Evolutionary conservation across 1,140 invertebrate genomes (phyloP), one percentile per base, ranked within the genome.

Genomic region (Hermetia illucens): DNA sequence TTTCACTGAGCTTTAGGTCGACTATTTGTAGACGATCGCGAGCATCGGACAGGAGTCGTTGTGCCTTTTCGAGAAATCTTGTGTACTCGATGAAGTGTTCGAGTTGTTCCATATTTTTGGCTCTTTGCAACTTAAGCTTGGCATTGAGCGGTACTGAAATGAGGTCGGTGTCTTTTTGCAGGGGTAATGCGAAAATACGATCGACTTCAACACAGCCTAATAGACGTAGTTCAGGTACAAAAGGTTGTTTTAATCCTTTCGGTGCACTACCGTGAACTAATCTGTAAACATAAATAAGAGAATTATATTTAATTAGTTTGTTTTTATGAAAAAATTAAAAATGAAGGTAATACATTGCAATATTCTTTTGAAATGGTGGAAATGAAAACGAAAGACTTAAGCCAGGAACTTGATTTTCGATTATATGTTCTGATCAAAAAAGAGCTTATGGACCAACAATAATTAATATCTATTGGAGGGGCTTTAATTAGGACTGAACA

Each of bases 241-340:
- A 83, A 3, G 79, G 73, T 49, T 76, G 80, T 55, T 86, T 86
- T 17, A 81, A 66, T 3, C 82, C 82, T 50, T 78, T 69, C 10
- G 79, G 87, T 21, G 79, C 77, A 44, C 75, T 82, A 15, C 90
- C 90, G 50, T 90, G 84, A 1, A 93, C 86, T 44, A 94, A 66
- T 52, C 89, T 70, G 10, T 8, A 13, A 12, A 13, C n/a, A n/a
- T n/a, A n/a, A n/a, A n/a, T n/a, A n/a, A n/a, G n/a, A n/a, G n/a
- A n/a, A n/a, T n/a, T n/a, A n/a, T n/a, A n/a, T n/a, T n/a, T n/a
- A n/a, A n/a, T n/a, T n/a, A n/a, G n/a, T n/a, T n/a, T n/a, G n/a
- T n/a, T n/a, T n/a, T n/a, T n/a, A n/a, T n/a, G n/a, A n/a, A n/a
- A n/a, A n/a, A n/a, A n/a, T n/a, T n/a, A n/a, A n/a, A n/a, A n/a